Base-by-base conservation (phyloP, 2,888 invertebrate species). In the Eupithecia subfuscata region DNA sequence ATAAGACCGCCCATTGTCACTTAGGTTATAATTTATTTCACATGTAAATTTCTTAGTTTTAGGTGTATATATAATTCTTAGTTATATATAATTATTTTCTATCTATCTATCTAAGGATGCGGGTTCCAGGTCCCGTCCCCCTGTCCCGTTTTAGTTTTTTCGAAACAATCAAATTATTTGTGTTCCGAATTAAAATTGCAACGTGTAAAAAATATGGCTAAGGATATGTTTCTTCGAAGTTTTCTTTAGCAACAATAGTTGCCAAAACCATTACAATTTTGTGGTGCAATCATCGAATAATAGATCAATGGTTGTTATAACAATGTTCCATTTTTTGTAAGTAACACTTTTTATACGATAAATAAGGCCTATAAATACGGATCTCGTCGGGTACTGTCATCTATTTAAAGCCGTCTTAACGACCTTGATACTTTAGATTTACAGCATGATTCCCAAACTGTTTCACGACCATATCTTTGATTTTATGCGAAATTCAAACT, bases 371-470 rank as follows among this genome's bases (percentile, higher is more conserved):
- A 81, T 81, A 70, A 69, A 80, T 78, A 71, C 76, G 76, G 75
- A 40, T 45, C 56, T 37, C 14, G 48, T 30, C 8, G 48, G 71
- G 0, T 18, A 64, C 34, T 64, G 18, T 64, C 34, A 34, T 34
- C 64, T 64, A 64, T 64, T 64, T 34, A 18, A 22, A 18, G 18
- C 64, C 40, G 43, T 22, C 76, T 75, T 79, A 80, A 81, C 71
- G 80, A 78, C 74, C 75, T 79, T 77, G 74, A 73, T 68, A 74
- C 76, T 81, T 79, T 68, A 75, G 76, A 78, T 81, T 80, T 78
- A 81, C 69, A 72, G 48, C 75, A 70, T 74, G 76, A 73, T 75
- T 63, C 45, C 60, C 73, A 48, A 43, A 67, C 25, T 68, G 48
- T 65, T 69, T 45, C 67, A 73, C 52, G 37, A 43, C 45, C 34